phyloP scores from a whole-genome alignment of 2,113 vertebrate genomes.

The Pardalotus punctatus region DNA sequence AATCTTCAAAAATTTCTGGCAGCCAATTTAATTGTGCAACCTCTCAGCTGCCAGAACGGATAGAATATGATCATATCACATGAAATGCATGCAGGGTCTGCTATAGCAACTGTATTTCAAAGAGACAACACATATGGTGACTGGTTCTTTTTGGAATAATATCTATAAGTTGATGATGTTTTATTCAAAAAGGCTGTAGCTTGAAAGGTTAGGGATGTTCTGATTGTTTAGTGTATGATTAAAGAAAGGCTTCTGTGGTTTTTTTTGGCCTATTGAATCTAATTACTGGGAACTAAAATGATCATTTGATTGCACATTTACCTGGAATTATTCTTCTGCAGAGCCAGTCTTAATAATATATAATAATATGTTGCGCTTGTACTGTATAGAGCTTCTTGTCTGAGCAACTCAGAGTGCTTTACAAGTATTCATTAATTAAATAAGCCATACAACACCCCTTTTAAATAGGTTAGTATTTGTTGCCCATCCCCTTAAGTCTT shows the following conservation, averaged over 20 bases:
- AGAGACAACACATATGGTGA: constrained; percentile 69
- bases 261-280: constrained; percentile 65
- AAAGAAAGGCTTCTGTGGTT: constrained; percentile 50
- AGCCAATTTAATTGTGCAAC: constrained; percentile 66
- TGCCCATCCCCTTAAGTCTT: constrained; percentile 38
- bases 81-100: constrained; percentile 69
- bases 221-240: constrained; percentile 66
- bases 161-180: constrained; percentile 70
- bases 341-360: constrained; percentile 72
- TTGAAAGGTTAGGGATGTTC: constrained; percentile 71
- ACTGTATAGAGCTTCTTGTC: constrained; percentile 65
- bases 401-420: constrained; percentile 59
- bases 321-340: constrained; percentile 69
- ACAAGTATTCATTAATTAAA: constrained; percentile 54
- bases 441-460: constrained; percentile 59
- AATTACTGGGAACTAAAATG: constrained; percentile 68
- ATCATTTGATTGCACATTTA: constrained; percentile 72
- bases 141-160: constrained; percentile 72
- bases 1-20: constrained; percentile 66
- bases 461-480: constrained; percentile 60
- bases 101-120: constrained; percentile 70
- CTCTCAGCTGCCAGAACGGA: constrained; percentile 68
- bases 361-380: constrained; percentile 66
- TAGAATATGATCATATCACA: constrained; percentile 69
- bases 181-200: constrained; percentile 70